Evolutionary conservation across 2,113 vertebrate species (phyloP).

Genomic region (Corythoichthys haematopterus): DNA sequence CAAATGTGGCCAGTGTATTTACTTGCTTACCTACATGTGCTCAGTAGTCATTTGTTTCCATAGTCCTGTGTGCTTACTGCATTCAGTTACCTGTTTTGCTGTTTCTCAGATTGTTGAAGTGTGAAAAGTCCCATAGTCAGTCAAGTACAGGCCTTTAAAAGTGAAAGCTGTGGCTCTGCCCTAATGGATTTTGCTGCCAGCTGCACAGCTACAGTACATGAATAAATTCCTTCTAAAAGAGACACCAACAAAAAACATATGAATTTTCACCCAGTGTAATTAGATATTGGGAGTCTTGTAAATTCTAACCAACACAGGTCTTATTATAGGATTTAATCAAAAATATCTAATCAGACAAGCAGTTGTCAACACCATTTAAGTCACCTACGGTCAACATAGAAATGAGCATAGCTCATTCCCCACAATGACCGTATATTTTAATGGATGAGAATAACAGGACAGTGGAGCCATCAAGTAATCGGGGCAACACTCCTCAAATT

Average conservation of each 20-base stretch:
- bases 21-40: no score
- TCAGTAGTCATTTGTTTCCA: no score
- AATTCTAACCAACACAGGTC: slow-evolving; percentile 20
- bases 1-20: no score
- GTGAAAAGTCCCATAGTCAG: no score
- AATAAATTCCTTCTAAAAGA: slow-evolving; percentile 33
- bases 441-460: slow-evolving; percentile 10
- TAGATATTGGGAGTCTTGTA: slow-evolving; percentile 18
- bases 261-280: slow-evolving; percentile 30
- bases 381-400: slow-evolving; percentile 2
- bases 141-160: no score
- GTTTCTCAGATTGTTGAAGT: no score
- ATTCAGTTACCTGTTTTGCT: no score
- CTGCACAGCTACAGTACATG: slow-evolving; percentile 30
- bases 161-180: no score
- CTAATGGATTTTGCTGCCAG: slow-evolving; percentile 43
- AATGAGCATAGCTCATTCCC: slow-evolving; percentile 15
- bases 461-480: slow-evolving; percentile 6
- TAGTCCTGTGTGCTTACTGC: no score
- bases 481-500: background rate
- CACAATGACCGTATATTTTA: slow-evolving; percentile 2
- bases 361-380: slow-evolving; percentile 21
- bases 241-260: slow-evolving; percentile 29
- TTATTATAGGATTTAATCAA: slow-evolving; percentile 26
- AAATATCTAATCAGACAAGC: slow-evolving; percentile 42